These are phyloP conservation scores for Pseudochirops cupreus DNA, from an alignment of 2,797 vertebrate species.

Conservation along the genomic window DNA sequence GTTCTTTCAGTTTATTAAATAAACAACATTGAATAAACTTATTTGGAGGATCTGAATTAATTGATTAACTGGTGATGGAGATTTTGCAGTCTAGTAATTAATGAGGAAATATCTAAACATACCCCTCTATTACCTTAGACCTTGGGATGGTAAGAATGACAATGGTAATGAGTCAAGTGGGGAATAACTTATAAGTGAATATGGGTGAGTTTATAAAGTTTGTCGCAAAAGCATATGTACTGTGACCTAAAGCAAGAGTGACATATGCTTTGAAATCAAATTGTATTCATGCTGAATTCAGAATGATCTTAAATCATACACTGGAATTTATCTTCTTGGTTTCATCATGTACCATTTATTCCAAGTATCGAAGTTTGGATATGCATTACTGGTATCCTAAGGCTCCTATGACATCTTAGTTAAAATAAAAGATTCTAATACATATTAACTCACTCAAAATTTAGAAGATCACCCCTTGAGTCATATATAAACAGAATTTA, in stretches of 20 bases:
- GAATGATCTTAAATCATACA: conserved; percentile 66
- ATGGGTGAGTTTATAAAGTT: background rate
- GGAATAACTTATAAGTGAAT: background rate
- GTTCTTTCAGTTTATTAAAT: background rate
- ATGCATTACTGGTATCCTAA: conserved; percentile 61
- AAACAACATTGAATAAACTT: background rate
- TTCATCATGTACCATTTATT: conserved; percentile 69
- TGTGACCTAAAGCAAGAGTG: conserved; percentile 63
- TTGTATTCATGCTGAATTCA: conserved; percentile 59
- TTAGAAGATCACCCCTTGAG: conserved; percentile 18
- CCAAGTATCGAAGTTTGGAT: conserved; percentile 70
- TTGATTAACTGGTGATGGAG: background rate
- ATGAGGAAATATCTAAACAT: background rate
- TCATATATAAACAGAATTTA: conserved; percentile 60
- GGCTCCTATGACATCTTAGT: conserved; percentile 65
- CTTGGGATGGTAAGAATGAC: background rate
- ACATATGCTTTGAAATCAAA: conserved; percentile 63
- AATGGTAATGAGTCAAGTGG: background rate
- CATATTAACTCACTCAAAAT: conserved; percentile 58
- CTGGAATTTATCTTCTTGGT: conserved; percentile 59
- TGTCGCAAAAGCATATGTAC: background rate
- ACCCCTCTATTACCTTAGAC: too few relatives aligned
- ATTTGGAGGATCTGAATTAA: background rate
- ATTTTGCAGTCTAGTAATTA: background rate
- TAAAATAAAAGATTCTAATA: conserved; percentile 64